These are phyloP conservation scores for Xerus inauris DNA, from an alignment of 2,113 vertebrate genomes.

Conservation along the genomic window DNA sequence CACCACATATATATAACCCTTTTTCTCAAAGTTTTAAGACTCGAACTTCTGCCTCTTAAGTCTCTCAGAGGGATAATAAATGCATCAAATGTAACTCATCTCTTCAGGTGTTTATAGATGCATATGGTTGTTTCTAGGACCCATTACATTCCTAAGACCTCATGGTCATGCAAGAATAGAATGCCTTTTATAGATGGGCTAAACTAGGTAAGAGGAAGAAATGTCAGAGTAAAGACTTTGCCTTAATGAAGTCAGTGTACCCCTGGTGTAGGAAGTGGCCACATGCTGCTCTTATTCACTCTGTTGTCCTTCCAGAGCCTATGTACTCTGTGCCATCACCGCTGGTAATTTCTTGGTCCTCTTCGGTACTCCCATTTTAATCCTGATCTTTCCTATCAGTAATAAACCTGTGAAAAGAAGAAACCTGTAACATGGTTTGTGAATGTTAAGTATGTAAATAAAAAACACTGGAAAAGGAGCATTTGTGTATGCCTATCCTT, in stretches of 20 bases:
- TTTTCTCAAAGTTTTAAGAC: conserved; percentile 29
- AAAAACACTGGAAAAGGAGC: conserved; percentile 54
- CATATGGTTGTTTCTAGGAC: background rate
- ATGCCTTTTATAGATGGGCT: conserved; percentile 41
- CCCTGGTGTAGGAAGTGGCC: conserved; percentile 16
- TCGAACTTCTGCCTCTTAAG: conserved; percentile 17
- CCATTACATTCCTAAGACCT: conserved; percentile 24
- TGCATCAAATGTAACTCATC: conserved; percentile 45
- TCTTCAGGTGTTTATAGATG: conserved; percentile 35
- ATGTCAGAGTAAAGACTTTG: conserved; percentile 38
- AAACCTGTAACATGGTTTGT: conserved; percentile 59
- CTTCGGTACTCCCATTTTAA: conserved; percentile 46
- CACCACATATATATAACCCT: background rate
- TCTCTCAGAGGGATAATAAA: conserved; percentile 49
- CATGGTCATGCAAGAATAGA: background rate
- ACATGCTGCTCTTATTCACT: background rate
- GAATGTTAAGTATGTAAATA: conserved; percentile 70
- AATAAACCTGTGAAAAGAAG: conserved; percentile 68
- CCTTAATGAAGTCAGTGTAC: conserved; percentile 48
- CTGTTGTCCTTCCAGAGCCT: conserved; percentile 18
- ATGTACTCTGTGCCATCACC: background rate
- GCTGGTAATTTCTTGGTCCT: conserved; percentile 23
- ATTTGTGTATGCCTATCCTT: conserved; percentile 31
- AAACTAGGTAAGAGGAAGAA: conserved; percentile 14
- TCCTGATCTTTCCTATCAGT: conserved; percentile 57